Base-by-base conservation (phyloP, 2,797 vertebrate genomes). In the Anguilla pacifica region DNA sequence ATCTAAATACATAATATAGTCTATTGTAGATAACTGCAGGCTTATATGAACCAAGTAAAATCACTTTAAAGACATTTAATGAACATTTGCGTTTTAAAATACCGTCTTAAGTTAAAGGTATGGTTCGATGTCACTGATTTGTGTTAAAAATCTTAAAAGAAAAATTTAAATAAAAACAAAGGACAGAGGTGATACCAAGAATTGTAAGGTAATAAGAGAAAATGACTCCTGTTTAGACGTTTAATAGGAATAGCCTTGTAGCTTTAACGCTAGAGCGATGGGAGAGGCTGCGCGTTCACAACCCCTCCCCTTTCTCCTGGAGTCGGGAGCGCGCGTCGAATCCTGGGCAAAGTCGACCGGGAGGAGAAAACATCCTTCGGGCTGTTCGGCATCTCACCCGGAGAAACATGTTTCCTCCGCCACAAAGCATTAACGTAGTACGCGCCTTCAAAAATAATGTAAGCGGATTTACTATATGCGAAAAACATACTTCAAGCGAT, bases 221-320 rank as follows among this genome's bases (percentile, higher is more conserved):
- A 93, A 95, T 91, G 55, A 51, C 28, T 86, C 79, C 19, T 25
- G 90, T 82, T 64, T 94, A 90, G 93, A 93, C 91, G 89, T 95
- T 96, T 90, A 90, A 96, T 94, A 19, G 74, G 35, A 35, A 77
- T 92, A 91, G 92, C 94, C 91, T 92, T 93, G 91, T 90, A 88
- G 94, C 92, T 94, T 96, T 96, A 96, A 96, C 95, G 91, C 91
- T 88, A 89, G 89, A 87, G 74, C 92, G 94, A 95, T 95, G 96
- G 97, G 96, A 96, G 96, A 96, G 95, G 95, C 95, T 95, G 94
- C 94, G 96, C 96, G 96, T 94, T 93, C 95, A 91, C 92, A 89
- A 49, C 0, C 87, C 86, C 88, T 90, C 92, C 85, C 85, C 90
- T 94, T 90, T 89, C 91, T 91, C 88, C 81, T 88, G 89, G 86